phyloP scores from a whole-genome alignment of 2,888 invertebrate genomes.

The Lycaena phlaeas region DNA sequence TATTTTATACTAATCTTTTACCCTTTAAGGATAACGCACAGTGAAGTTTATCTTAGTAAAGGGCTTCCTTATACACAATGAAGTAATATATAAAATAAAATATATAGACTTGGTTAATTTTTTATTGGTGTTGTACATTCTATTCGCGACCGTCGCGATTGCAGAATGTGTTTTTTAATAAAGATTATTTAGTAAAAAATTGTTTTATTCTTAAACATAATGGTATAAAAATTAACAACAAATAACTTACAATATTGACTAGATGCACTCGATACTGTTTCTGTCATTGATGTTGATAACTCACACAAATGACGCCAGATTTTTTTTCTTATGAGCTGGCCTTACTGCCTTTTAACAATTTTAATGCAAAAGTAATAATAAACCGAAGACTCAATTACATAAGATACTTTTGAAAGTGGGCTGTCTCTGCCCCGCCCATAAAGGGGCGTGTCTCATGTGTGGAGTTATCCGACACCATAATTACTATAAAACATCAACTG shows the following conservation, averaged over 20 bases:
- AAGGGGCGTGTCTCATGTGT: too few species aligned
- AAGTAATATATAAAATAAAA: slow-evolving; percentile 32
- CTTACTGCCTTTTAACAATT: too few species aligned
- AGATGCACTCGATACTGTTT: slow-evolving; percentile 43
- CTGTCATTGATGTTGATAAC: background rate
- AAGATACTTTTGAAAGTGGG: background rate
- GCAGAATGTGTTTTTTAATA: slow-evolving; percentile 37
- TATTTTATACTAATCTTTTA: background rate
- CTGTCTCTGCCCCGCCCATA: too few species aligned
- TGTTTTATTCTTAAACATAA: slow-evolving; percentile 25
- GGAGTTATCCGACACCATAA: too few species aligned
- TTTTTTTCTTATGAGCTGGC: too few species aligned
- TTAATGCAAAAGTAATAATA: too few species aligned
- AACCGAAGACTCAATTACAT: background rate
- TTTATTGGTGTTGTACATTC: slow-evolving; percentile 61
- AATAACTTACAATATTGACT: slow-evolving; percentile 53
- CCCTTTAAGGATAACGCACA: background rate
- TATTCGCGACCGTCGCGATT: slow-evolving; percentile 44
- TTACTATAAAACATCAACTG: too few species aligned
- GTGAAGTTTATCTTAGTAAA: background rate
- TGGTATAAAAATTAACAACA: slow-evolving; percentile 35
- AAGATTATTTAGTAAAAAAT: slow-evolving; percentile 47
- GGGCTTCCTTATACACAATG: slow-evolving; percentile 32
- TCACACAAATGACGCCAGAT: too few species aligned
- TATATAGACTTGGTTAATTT: slow-evolving; percentile 42